Conservation (phyloP, 35 echinoderm and acorn worm species). For the Anneissia japonica region DNA sequence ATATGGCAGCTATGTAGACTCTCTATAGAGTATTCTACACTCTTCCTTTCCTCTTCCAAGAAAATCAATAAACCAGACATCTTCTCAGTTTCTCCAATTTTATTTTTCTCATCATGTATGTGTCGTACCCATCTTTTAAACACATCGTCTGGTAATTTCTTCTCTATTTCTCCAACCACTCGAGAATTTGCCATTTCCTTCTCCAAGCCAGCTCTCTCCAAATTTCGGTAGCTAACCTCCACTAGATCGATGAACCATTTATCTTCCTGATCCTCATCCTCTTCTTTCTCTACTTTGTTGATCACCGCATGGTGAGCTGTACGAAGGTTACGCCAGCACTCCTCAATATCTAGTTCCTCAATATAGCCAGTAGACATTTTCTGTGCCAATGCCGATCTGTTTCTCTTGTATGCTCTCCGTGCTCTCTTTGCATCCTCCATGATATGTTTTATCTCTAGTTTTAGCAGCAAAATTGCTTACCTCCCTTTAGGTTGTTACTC, state of each 20-base stretch:
- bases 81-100: not conserved
- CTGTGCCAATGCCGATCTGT: too few relatives aligned
- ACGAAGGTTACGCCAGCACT: not conserved
- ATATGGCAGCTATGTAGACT: not conserved
- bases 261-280: not conserved
- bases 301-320: not conserved
- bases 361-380: too few relatives aligned
- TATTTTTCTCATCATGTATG: not conserved
- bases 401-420: too few relatives aligned
- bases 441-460: too few relatives aligned
- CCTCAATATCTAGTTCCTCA: not conserved
- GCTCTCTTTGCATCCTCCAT: too few relatives aligned
- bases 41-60: conserved; percentile 2
- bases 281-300: not conserved
- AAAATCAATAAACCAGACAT: not conserved
- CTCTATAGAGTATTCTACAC: not conserved
- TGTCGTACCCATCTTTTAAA: conserved; percentile 7
- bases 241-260: conserved; percentile 9
- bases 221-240: not conserved
- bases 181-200: not conserved
- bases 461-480: too few relatives aligned
- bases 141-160: not conserved
- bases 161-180: not conserved
- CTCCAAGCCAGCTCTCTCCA: not conserved
- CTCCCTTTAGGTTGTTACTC: too few relatives aligned